Conservation (phyloP, 64 coral and sea anemone species). For the Actinia tenebrosa region DNA sequence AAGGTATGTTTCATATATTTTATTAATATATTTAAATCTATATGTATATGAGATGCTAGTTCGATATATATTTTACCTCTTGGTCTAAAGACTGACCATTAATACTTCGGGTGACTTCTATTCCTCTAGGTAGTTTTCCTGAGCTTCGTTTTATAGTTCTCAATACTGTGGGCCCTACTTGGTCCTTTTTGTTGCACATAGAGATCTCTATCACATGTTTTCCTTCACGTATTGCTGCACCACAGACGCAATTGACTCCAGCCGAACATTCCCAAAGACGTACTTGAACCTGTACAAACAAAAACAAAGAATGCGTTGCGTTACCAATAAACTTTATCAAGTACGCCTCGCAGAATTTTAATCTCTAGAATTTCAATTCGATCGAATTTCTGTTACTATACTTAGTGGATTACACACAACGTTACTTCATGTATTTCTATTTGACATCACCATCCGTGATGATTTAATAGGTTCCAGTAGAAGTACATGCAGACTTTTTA, state of each 20-base stretch:
- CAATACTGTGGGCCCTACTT: not conserved
- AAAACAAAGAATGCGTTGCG: not conserved
- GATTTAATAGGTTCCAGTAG: no score
- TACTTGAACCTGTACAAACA: not conserved
- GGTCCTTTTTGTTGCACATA: not conserved
- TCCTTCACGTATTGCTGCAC: not conserved
- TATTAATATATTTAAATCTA: no score
- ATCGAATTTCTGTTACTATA: not conserved
- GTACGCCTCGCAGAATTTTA: not conserved
- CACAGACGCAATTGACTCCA: not conserved
- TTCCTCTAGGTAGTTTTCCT: not conserved
- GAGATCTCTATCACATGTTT: not conserved
- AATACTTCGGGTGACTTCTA: not conserved
- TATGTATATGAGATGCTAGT: no score
- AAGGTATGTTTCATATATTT: no score
- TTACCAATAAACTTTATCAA: not conserved
- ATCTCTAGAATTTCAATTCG: not conserved
- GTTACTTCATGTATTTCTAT: no score
- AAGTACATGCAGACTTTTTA: no score
- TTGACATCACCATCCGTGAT: no score
- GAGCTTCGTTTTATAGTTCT: not conserved
- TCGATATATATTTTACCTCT: not conserved
- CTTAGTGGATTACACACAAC: not conserved
- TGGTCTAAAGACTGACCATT: constrained; percentile 4
- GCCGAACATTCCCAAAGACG: not conserved